Percentiles rank a stretch among this genome's conserved stretches.
Conservation (phyloP, 2,113 vertebrate species). For the Triplophysa tibetana region DNA sequence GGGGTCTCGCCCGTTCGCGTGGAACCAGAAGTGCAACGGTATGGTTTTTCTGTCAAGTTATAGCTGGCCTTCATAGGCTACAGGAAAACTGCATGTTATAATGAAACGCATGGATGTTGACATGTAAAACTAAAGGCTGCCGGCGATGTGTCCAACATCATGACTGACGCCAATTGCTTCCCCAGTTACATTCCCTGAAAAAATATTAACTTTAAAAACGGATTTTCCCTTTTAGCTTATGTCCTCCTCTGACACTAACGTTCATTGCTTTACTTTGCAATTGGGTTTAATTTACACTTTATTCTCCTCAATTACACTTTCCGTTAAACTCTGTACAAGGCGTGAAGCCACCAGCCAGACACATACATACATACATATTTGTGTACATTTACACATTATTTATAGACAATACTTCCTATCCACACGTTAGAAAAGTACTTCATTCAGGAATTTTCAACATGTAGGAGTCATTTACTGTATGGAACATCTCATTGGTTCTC, state of each 20-base stretch:
- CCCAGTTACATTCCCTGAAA: too few species aligned
- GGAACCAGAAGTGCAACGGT: slow-evolving; percentile 54
- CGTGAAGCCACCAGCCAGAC: slow-evolving; percentile 35
- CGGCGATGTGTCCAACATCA: slow-evolving; percentile 65
- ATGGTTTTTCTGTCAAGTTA: slow-evolving; percentile 44
- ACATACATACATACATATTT: slow-evolving; percentile 54
- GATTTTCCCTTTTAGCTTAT: slow-evolving; percentile 21
- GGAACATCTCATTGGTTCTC: not conserved
- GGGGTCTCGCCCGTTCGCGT: slow-evolving; percentile 33
- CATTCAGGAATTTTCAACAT: slow-evolving; percentile 40
- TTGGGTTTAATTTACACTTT: slow-evolving; percentile 42
- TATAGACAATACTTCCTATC: slow-evolving; percentile 44
- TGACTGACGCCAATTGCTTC: slow-evolving; percentile 1
- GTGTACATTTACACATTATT: slow-evolving; percentile 51
- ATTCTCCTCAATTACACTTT: slow-evolving; percentile 17
- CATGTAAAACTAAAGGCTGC: slow-evolving; percentile 71
- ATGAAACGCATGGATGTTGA: not conserved
- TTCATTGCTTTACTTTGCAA: slow-evolving; percentile 37
- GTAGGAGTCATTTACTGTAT: slow-evolving; percentile 5
- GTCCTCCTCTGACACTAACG: slow-evolving; percentile 54
- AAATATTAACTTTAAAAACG: not conserved
- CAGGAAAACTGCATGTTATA: slow-evolving; percentile 55
- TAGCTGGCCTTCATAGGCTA: slow-evolving; percentile 52
- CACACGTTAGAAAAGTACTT: slow-evolving; percentile 44
- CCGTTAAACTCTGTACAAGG: slow-evolving; percentile 29